Conservation (phyloP, 2,888 invertebrate species). For the Cylloceria caligata region DNA sequence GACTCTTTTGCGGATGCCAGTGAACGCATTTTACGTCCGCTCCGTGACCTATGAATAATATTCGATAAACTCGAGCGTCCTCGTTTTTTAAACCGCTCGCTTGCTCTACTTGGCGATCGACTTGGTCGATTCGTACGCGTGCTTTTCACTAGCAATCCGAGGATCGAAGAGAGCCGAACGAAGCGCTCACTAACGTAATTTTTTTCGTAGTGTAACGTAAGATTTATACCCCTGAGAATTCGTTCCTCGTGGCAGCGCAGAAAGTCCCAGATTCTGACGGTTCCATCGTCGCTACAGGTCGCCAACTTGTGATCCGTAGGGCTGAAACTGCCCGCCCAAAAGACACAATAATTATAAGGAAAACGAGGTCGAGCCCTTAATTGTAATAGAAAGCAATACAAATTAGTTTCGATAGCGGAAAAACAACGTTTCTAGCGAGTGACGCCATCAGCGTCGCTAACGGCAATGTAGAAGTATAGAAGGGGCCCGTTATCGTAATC, state of each 20-base stretch:
- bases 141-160: background rate
- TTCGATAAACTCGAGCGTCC: constrained; percentile 48
- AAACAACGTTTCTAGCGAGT: background rate
- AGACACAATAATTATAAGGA: constrained; percentile 71
- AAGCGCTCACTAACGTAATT: background rate
- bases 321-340: constrained; percentile 93
- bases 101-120: background rate
- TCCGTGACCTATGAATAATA: constrained; percentile 91
- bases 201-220: constrained; percentile 17
- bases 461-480: background rate
- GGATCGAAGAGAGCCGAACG: constrained; percentile 11
- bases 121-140: background rate
- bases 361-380: constrained; percentile 62
- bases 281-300: constrained; percentile 99
- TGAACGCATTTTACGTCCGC: constrained; percentile 99
- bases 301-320: constrained; percentile 99
- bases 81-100: background rate
- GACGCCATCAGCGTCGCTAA: background rate
- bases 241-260: constrained; percentile 98
- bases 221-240: constrained; percentile 90
- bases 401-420: constrained; percentile 22
- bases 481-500: constrained; percentile 5
- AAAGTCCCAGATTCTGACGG: constrained; percentile 99
- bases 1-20: constrained; percentile 99
- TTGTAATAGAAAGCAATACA: constrained; percentile 26